Percentiles rank a stretch among this genome's conserved stretches.
Evolutionary conservation across 2,797 vertebrate genomes (phyloP).

Genomic region (Eospalax fontanierii): DNA sequence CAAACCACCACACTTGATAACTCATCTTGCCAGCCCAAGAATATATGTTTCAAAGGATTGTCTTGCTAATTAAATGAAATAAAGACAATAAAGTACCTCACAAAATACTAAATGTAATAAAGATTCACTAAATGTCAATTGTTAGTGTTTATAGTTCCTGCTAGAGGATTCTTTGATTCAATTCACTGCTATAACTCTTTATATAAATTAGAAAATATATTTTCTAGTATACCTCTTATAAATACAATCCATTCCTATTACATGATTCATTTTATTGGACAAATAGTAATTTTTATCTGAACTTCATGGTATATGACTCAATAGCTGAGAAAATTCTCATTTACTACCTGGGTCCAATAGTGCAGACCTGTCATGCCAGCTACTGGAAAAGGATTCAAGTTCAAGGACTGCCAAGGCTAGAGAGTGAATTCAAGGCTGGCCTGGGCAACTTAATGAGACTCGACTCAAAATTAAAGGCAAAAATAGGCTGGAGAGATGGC

Average conservation of each 20-base stretch:
- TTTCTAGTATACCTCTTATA: slow-evolving; percentile 56
- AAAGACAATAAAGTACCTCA: neutral
- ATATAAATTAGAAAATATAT: slow-evolving; percentile 11
- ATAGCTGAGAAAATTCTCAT: slow-evolving; percentile 14
- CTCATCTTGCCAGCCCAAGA: neutral
- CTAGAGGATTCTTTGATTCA: neutral
- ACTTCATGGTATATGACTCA: neutral
- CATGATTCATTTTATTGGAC: neutral
- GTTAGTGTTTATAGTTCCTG: neutral
- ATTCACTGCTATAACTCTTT: slow-evolving; percentile 12
- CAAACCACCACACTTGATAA: neutral
- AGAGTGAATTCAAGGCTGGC: neutral
- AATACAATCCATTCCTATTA: neutral
- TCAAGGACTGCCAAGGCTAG: neutral
- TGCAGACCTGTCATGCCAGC: neutral
- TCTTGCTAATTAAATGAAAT: slow-evolving; percentile 22
- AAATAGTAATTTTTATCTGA: neutral
- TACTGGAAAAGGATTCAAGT: neutral
- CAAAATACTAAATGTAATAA: neutral
- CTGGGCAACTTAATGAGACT: neutral
- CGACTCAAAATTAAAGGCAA: neutral
- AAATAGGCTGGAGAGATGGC: neutral
- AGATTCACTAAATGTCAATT: neutral
- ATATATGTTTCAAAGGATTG: neutral
- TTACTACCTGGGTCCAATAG: fast-evolving